These are phyloP conservation scores for Raja brachyura DNA, from an alignment of 2,113 vertebrate genomes.

Conservation along the genomic window DNA sequence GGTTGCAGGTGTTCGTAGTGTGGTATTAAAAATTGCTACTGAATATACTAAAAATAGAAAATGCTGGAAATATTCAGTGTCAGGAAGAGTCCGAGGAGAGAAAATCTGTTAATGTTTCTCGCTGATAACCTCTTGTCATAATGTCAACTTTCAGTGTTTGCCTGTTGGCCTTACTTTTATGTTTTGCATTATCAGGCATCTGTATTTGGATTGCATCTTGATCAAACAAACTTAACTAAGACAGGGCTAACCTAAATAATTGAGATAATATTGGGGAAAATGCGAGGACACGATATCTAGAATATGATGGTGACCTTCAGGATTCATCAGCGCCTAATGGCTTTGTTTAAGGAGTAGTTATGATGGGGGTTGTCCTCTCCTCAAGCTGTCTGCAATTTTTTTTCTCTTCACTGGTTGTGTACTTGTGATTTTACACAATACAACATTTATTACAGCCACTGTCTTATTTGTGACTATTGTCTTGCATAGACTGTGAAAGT, in stretches of 20 bases:
- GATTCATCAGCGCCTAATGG: background rate
- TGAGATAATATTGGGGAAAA: background rate
- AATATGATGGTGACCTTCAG: background rate
- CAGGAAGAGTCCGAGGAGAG: no score
- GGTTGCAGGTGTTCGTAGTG: background rate
- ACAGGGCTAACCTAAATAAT: background rate
- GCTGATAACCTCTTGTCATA: no score
- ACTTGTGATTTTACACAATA: background rate
- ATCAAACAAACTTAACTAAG: background rate
- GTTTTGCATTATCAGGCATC: background rate
- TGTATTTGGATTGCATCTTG: background rate
- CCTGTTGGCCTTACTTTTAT: background rate
- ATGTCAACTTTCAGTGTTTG: background rate
- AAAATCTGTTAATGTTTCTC: no score
- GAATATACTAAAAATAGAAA: no score
- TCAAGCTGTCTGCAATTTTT: background rate
- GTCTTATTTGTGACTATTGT: background rate
- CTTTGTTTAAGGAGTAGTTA: background rate
- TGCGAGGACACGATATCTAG: background rate
- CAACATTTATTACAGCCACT: background rate
- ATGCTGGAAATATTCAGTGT: no score
- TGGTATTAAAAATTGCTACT: background rate
- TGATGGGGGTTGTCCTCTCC: background rate
- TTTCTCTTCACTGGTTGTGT: background rate
- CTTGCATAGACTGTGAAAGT: background rate